Evolutionary conservation across 1,140 invertebrate species (phyloP).

Genomic region (Drosophila sp.): DNA sequence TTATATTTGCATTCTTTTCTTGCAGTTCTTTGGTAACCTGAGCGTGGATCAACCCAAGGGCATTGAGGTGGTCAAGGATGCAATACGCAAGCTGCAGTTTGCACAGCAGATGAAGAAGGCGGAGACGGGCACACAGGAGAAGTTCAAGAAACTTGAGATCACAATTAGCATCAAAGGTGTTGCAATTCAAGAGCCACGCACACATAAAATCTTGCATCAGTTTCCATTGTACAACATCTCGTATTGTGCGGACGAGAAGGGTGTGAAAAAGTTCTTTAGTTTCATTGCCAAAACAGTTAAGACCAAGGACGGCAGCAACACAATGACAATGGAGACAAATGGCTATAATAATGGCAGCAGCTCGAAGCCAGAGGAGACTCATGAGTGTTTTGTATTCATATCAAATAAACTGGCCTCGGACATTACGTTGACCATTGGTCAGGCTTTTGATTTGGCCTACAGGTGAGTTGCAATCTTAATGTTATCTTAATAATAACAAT

Average conservation of each 20-base stretch:
- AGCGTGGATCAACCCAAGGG: constrained; percentile 98
- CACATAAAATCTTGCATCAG: constrained; percentile 93
- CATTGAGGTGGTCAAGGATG: constrained; percentile 98
- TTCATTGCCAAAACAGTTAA: constrained; percentile 96
- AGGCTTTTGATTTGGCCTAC: constrained; percentile 99
- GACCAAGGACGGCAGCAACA: constrained; percentile 84
- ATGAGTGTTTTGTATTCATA: constrained; percentile 98
- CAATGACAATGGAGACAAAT: constrained; percentile 47
- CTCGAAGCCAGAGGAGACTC: constrained; percentile 88
- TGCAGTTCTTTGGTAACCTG: constrained; percentile 95
- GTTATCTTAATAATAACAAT: too few species aligned
- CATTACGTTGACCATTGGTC: constrained; percentile 98
- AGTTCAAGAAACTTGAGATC: constrained; percentile 96
- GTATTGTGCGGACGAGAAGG: constrained; percentile 99
- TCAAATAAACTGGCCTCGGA: constrained; percentile 98
- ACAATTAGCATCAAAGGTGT: constrained; percentile 98
- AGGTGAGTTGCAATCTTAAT: too few species aligned
- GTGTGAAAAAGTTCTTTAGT: constrained; percentile 97
- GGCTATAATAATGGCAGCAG: constrained; percentile 59
- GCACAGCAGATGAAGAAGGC: constrained; percentile 96
- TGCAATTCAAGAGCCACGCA: constrained; percentile 92
- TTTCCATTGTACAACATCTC: constrained; percentile 99
- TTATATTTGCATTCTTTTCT: constrained; percentile 2
- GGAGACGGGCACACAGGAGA: constrained; percentile 90
- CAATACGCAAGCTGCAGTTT: constrained; percentile 97